phyloP scores from a whole-genome alignment of 2,888 invertebrate species.

The Coleophora flavipennella region DNA sequence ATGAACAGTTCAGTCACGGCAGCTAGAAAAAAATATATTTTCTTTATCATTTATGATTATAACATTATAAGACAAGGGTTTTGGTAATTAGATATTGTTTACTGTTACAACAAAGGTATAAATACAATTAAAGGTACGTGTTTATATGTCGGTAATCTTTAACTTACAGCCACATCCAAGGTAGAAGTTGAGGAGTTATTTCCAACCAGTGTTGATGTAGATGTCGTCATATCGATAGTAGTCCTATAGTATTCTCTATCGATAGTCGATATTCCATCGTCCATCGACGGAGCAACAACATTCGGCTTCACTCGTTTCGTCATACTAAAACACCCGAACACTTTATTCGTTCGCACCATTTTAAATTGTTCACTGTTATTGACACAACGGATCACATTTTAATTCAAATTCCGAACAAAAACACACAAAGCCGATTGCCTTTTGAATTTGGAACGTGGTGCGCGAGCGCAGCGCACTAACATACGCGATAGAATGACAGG shows the following conservation, averaged over 20 bases:
- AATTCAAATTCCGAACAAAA: conserved; percentile 11
- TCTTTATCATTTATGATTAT: too few relatives aligned
- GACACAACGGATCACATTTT: conserved; percentile 16
- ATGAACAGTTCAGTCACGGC: too few relatives aligned
- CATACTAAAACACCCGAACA: conserved; percentile 50
- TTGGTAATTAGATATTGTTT: not conserved
- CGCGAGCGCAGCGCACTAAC: conserved; percentile 47
- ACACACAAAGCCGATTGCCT: conserved; percentile 11
- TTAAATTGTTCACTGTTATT: conserved; percentile 18
- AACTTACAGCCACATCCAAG: conserved; percentile 56
- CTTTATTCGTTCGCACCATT: conserved; percentile 52
- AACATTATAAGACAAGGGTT: too few relatives aligned
- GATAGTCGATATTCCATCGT: conserved; percentile 51
- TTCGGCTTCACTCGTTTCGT: conserved; percentile 38
- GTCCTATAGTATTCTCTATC: conserved; percentile 12
- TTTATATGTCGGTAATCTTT: too few relatives aligned
- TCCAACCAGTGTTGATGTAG: conserved; percentile 15
- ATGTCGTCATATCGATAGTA: conserved; percentile 15
- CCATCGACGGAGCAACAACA: conserved; percentile 42
- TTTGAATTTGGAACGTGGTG: conserved; percentile 12
- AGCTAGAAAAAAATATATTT: too few relatives aligned
- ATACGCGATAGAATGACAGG: conserved; percentile 51
- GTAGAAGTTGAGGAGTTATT: conserved; percentile 45
- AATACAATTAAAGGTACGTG: too few relatives aligned
- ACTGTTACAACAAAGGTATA: conserved; percentile 6